These are phyloP conservation scores for Carapus acus DNA, from an alignment of 2,797 vertebrate genomes.

Conservation along the genomic window DNA sequence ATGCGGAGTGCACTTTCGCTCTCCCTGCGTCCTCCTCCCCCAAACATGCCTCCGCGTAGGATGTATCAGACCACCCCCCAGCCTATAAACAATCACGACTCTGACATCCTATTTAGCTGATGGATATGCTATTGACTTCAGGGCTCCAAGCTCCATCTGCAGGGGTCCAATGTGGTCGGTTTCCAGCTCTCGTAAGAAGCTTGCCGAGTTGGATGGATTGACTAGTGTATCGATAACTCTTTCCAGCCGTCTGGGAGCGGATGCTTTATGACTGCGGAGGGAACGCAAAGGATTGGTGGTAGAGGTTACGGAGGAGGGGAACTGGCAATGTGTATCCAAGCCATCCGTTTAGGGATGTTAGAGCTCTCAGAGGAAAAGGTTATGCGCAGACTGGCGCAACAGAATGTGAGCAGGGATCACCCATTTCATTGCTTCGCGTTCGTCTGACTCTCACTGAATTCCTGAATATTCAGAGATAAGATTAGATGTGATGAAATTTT, in stretches of 20 bases:
- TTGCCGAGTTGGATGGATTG: slow-evolving; percentile 57
- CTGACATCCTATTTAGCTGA: slow-evolving; percentile 64
- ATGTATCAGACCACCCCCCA: slow-evolving; percentile 11
- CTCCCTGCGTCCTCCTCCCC: slow-evolving; percentile 26
- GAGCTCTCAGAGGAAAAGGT: slow-evolving; percentile 14
- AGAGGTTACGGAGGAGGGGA: slow-evolving; percentile 35
- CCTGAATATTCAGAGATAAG: slow-evolving; percentile 20
- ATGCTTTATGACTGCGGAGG: slow-evolving; percentile 40
- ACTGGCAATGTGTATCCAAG: slow-evolving; percentile 18
- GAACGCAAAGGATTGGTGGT: slow-evolving; percentile 16
- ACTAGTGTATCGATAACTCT: slow-evolving; percentile 60
- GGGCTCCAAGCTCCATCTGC: slow-evolving; percentile 56
- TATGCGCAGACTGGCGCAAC: slow-evolving; percentile 11
- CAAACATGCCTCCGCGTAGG: slow-evolving; percentile 23
- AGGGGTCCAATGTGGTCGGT: slow-evolving; percentile 60
- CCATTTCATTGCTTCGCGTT: slow-evolving; percentile 17
- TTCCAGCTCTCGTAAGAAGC: slow-evolving; percentile 52
- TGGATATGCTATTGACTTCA: slow-evolving; percentile 67
- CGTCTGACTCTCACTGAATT: slow-evolving; percentile 12
- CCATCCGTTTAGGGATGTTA: slow-evolving; percentile 12
- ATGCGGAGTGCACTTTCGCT: slow-evolving; percentile 12
- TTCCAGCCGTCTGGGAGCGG: slow-evolving; percentile 36
- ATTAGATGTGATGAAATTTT: slow-evolving; percentile 17
- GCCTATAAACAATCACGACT: slow-evolving; percentile 57
- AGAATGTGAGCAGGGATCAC: slow-evolving; percentile 13